Conservation (phyloP, 2,797 vertebrate genomes). For the Alectoris magna region DNA sequence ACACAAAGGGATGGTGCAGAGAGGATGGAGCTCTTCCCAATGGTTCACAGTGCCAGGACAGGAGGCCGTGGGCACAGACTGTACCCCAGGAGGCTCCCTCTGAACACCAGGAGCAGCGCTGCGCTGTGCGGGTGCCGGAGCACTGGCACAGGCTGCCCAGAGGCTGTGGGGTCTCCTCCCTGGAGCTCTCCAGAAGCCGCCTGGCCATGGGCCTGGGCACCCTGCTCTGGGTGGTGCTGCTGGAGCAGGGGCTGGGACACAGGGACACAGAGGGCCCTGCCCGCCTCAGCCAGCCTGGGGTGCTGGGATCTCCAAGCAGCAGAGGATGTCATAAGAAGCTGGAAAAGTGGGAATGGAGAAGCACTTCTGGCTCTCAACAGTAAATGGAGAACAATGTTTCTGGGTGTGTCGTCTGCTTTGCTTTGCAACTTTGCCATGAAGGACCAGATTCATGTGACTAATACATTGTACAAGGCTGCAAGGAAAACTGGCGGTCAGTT, state of each 20-base stretch:
- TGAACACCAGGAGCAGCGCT: background rate
- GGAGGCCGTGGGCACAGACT: background rate
- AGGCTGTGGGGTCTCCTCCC: background rate
- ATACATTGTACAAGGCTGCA: background rate
- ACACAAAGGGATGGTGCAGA: background rate
- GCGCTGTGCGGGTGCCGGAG: background rate
- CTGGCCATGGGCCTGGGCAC: background rate
- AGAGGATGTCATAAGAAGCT: background rate
- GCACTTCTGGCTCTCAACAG: background rate
- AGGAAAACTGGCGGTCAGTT: background rate
- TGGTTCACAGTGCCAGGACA: background rate
- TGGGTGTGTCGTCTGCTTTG: background rate
- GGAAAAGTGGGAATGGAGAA: background rate
- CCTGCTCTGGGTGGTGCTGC: background rate
- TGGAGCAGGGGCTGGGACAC: background rate
- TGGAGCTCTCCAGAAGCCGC: background rate
- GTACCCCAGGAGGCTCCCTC: too few species aligned
- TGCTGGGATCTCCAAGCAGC: background rate
- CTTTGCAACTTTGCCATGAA: background rate
- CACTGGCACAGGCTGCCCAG: background rate
- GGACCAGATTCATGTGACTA: fast-evolving
- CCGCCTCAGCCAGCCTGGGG: background rate
- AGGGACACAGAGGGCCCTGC: background rate
- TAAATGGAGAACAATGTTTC: background rate
- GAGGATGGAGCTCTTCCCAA: background rate